phyloP scores from a whole-genome alignment of 2,888 invertebrate species.

The Gonocerus acuteangulatus region DNA sequence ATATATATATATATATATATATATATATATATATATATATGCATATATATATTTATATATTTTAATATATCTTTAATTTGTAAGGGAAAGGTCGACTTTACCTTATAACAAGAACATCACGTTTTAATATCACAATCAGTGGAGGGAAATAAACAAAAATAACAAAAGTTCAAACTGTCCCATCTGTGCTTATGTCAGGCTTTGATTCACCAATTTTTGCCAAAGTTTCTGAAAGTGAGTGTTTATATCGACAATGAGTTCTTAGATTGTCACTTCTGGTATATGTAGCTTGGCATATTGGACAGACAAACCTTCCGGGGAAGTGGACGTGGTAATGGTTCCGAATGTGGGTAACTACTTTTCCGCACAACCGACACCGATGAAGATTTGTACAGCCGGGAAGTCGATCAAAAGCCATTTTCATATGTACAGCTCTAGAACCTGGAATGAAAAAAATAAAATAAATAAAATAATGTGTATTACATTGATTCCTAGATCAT shows the following conservation, averaged over 20 bases:
- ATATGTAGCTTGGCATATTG: constrained; percentile 82
- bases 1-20: constrained; percentile 1
- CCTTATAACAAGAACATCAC: constrained; percentile 18
- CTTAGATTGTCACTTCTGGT: constrained; percentile 87
- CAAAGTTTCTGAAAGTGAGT: constrained; percentile 69
- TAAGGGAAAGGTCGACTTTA: constrained; percentile 10
- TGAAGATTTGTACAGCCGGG: constrained; percentile 81
- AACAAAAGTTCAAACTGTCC: constrained; percentile 3
- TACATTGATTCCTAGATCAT: no score
- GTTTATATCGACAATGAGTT: constrained; percentile 88
- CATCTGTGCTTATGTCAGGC: constrained; percentile 18
- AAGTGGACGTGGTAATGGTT: constrained; percentile 92
- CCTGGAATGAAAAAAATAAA: constrained; percentile 62
- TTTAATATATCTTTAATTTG: neutral
- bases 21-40: constrained; percentile 12
- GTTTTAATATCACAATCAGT: constrained; percentile 21
- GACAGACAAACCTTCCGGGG: constrained; percentile 86
- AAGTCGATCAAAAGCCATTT: constrained; percentile 87
- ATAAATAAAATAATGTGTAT: neutral
- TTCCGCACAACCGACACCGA: constrained; percentile 89
- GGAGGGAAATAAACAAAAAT: constrained; percentile 14
- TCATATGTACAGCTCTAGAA: constrained; percentile 92
- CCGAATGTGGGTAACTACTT: constrained; percentile 89
- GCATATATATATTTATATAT: constrained; percentile 9
- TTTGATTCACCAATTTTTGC: constrained; percentile 27